Evolutionary conservation across 2,888 invertebrate species (phyloP), one percentile per base, ranked within the genome.

Genomic region (Mayetiola destructor): DNA sequence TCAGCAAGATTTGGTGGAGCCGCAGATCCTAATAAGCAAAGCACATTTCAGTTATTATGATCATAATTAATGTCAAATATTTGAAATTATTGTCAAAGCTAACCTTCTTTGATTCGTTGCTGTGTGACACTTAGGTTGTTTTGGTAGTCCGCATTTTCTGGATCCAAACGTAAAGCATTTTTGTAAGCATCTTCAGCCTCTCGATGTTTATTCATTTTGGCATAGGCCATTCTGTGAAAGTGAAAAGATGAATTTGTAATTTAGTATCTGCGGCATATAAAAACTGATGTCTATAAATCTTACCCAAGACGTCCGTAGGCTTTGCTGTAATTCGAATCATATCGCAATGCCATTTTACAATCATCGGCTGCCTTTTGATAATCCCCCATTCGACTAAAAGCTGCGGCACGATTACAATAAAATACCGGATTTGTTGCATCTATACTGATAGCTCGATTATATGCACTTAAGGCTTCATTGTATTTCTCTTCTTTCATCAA

Each of bases 341-440:
- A 80, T 32, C 81, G 78, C 57, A 99, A 76, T 5, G 99, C 95
- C 48, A 83, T 82, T 64, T 86, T 82, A 69, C 95, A 96, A 73
- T 99, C 97, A 56, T 83, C 81, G 56, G 97, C 85, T 12, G 95
- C 92, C 60, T 81, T 78, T 58, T 83, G 78, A 66, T 91, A 85
- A 66, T 88, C 83, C 55, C 86, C 86, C 62, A 95, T 74, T 68
- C 93, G 91, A 68, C 88, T 94, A 69, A 88, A 85, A 1, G 95
- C 94, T 1, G 97, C 97, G 52, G 97, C 99, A 62, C 97, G 82
- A 70, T 99, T 99, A 71, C 96, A 95, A 71, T 89, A 97, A 73
- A 88, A 97, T 30, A 97, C 90, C 0, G 96, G 86, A 75, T 96
- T 96, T 60, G 80, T 79, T 23, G 85, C 82, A 69, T 95, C 90